phyloP scores from a whole-genome alignment of 2,888 invertebrate species.

The Gortyna flavago region DNA sequence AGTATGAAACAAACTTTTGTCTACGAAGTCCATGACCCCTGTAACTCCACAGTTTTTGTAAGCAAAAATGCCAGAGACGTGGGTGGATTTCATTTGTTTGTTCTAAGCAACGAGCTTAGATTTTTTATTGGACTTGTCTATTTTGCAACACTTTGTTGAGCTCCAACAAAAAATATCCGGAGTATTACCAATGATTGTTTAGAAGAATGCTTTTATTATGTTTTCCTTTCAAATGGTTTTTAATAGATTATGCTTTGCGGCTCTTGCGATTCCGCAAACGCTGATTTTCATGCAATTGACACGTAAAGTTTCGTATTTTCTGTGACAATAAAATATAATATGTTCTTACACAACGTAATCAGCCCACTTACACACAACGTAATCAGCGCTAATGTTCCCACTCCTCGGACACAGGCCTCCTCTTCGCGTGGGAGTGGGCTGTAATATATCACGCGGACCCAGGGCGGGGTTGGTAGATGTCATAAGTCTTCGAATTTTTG shows the following conservation, averaged over 20 bases:
- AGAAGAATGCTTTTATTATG: background rate
- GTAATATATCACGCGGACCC: background rate
- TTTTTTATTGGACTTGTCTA: slow-evolving; percentile 38
- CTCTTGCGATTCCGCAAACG: background rate
- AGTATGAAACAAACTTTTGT: slow-evolving; percentile 34
- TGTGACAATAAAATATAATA: background rate
- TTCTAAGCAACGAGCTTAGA: slow-evolving; percentile 35
- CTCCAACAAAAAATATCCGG: slow-evolving; percentile 3
- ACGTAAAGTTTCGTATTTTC: background rate
- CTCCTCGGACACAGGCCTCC: background rate
- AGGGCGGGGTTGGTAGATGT: background rate
- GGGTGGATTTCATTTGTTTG: slow-evolving; percentile 46
- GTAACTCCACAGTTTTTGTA: slow-evolving; percentile 35
- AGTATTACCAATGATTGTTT: slow-evolving; percentile 14
- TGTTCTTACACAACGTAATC: background rate
- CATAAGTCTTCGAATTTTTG: background rate
- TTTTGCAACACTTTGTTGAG: slow-evolving; percentile 26
- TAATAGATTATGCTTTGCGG: slow-evolving; percentile 20
- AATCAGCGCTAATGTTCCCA: background rate
- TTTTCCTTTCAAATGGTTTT: background rate
- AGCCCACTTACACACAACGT: background rate
- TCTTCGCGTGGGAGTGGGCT: background rate
- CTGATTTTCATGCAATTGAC: background rate
- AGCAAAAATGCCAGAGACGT: slow-evolving; percentile 38
- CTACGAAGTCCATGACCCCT: slow-evolving; percentile 52